phyloP scores from a whole-genome alignment of 2,888 invertebrate genomes.

The Meteorus cinctellus region DNA sequence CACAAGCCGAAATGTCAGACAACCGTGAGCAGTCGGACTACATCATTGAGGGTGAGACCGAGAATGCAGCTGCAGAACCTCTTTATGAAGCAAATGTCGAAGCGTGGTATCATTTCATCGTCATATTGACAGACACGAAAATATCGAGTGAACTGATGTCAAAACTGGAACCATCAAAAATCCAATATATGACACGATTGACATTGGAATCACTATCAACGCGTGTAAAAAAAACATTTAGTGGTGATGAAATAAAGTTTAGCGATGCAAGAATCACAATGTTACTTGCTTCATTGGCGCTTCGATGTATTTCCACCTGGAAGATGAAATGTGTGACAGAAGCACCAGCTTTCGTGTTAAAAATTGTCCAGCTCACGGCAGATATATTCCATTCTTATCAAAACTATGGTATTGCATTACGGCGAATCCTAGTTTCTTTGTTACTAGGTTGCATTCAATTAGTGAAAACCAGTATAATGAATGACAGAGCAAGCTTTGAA shows the following conservation, averaged over 20 bases:
- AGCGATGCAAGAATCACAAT: slow-evolving; percentile 62
- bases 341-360: slow-evolving; percentile 55
- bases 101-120: slow-evolving; percentile 70
- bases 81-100: slow-evolving; percentile 69
- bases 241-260: slow-evolving; percentile 42
- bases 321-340: slow-evolving; percentile 63
- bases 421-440: slow-evolving; percentile 65
- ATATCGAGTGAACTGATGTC: slow-evolving; percentile 52
- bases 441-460: slow-evolving; percentile 66
- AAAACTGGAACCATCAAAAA: slow-evolving; percentile 37
- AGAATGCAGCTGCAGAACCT: slow-evolving; percentile 53
- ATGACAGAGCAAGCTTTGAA: slow-evolving; percentile 63
- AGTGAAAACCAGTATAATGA: slow-evolving; percentile 60
- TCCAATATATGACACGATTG: slow-evolving; percentile 60
- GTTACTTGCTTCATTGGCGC: slow-evolving; percentile 65
- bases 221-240: slow-evolving; percentile 58
- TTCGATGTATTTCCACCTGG: slow-evolving; percentile 67
- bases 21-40: neutral
- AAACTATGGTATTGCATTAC: slow-evolving; percentile 63
- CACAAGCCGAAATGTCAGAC: slow-evolving; percentile 2
- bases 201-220: slow-evolving; percentile 63
- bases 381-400: slow-evolving; percentile 66
- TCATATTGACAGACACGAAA: slow-evolving; percentile 68
- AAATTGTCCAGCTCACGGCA: slow-evolving; percentile 64
- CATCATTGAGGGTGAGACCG: slow-evolving; percentile 5